Conservation (phyloP, 2,113 vertebrate genomes). For the Tachycineta bicolor region DNA sequence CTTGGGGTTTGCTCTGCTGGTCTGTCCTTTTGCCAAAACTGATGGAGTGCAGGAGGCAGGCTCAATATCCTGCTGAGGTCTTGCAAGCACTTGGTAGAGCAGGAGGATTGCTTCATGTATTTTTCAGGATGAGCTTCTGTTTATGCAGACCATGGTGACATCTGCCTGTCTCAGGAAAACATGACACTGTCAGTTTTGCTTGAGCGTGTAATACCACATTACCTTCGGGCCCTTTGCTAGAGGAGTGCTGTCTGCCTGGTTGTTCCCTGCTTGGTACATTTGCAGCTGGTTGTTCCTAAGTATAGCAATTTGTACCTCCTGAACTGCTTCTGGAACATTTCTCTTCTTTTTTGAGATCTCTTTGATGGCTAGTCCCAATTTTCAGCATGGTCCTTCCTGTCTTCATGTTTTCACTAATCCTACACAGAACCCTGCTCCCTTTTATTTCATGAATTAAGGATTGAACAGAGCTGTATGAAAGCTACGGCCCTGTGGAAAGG, state of each 20-base stretch:
- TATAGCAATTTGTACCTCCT: neutral
- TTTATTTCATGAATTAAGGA: constrained; percentile 31
- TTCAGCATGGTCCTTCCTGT: neutral
- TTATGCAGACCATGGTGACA: neutral
- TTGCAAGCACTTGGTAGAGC: neutral
- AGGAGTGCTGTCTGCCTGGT: neutral
- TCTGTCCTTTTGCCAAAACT: neutral
- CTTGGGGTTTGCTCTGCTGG: rapidly evolving
- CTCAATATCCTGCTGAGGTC: neutral
- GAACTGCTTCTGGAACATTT: neutral
- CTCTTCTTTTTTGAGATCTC: neutral
- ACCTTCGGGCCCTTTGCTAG: neutral
- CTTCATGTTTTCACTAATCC: neutral
- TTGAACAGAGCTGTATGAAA: neutral
- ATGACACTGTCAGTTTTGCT: rapidly evolving
- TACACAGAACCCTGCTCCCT: neutral
- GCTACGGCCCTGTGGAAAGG: neutral
- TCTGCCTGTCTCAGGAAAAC: neutral
- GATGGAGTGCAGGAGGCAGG: neutral
- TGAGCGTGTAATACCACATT: neutral
- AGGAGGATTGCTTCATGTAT: neutral
- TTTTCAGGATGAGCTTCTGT: neutral
- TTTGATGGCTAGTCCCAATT: neutral
- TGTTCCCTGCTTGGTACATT: neutral
- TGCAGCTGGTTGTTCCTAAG: neutral